These are phyloP conservation scores for Aromia moschata DNA, from an alignment of 2,888 invertebrate genomes.

Conservation along the genomic window DNA sequence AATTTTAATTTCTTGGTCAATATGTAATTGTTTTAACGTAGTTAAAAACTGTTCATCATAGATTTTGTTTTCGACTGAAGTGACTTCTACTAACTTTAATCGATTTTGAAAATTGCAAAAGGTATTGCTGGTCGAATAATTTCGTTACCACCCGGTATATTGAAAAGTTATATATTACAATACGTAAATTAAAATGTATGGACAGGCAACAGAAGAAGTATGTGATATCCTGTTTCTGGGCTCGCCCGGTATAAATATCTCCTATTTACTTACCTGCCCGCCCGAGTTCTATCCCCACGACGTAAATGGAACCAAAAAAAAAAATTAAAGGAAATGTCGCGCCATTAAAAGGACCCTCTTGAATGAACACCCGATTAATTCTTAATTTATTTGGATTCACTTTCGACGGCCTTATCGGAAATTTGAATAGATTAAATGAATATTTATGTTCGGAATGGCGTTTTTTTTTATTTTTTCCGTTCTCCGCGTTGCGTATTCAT, in stretches of 20 bases:
- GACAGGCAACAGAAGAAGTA: no score
- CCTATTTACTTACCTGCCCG: conserved; percentile 47
- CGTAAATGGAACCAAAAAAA: conserved; percentile 29
- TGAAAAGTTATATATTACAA: no score
- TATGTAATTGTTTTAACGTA: no score
- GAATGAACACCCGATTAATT: conserved; percentile 38
- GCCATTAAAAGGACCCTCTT: conserved; percentile 38
- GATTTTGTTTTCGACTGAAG: no score
- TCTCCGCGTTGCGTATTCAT: conserved; percentile 14
- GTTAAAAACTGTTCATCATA: no score
- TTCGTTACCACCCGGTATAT: no score
- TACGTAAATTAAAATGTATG: no score
- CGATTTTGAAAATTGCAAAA: no score
- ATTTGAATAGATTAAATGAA: conserved; percentile 32
- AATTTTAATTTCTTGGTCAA: no score
- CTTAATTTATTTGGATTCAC: conserved; percentile 29
- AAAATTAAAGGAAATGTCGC: conserved; percentile 44
- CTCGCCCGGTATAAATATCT: conserved; percentile 32
- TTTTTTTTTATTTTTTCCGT: conserved; percentile 17
- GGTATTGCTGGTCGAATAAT: no score
- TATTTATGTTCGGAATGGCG: conserved; percentile 27
- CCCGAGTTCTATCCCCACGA: conserved; percentile 8
- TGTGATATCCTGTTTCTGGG: conserved; percentile 1
- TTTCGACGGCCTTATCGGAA: conserved; percentile 27
- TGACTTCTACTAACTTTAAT: no score